Percentiles rank a stretch among this genome's conserved stretches.
These are phyloP conservation scores for Cryptus viduatorius DNA, from an alignment of 2,888 invertebrate species.

Conservation along the genomic window DNA sequence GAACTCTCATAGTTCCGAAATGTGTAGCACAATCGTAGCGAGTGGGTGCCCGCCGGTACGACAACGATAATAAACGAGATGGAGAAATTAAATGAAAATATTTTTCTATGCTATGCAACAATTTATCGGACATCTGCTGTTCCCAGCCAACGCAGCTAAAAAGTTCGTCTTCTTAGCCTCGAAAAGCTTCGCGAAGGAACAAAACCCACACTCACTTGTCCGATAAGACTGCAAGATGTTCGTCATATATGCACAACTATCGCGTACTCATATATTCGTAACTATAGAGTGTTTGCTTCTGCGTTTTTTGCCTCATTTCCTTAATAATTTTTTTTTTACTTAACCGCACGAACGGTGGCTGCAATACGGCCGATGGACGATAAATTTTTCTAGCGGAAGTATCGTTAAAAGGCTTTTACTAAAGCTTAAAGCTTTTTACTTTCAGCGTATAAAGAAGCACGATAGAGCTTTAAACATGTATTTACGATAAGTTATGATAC, in stretches of 20 bases:
- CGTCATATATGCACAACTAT: background rate
- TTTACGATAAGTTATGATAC: background rate
- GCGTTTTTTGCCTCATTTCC: background rate
- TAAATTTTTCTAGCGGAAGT: conserved; percentile 47
- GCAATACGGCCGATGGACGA: conserved; percentile 7
- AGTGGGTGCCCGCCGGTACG: background rate
- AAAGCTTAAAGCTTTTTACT: too few species aligned
- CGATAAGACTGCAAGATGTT: background rate
- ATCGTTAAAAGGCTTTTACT: conserved; percentile 77
- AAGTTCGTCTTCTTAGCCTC: background rate
- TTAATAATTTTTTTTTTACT: conserved; percentile 9
- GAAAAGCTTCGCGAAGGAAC: background rate
- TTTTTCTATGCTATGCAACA: conserved; percentile 27
- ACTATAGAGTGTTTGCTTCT: background rate
- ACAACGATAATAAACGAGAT: background rate
- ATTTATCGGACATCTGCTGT: conserved; percentile 11
- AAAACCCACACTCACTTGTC: background rate
- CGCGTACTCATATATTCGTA: background rate
- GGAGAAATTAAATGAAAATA: conserved; percentile 35
- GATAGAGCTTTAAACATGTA: conserved; percentile 26
- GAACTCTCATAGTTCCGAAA: background rate
- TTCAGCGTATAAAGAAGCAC: conserved; percentile 69
- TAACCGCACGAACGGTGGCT: background rate
- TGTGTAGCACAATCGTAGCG: background rate
- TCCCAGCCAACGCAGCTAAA: background rate